A percentile compares a stretch with the other conserved stretches of the same genome.
Evolutionary conservation across 2,888 invertebrate species (phyloP).

Genomic region (Tetragonisca angustula): DNA sequence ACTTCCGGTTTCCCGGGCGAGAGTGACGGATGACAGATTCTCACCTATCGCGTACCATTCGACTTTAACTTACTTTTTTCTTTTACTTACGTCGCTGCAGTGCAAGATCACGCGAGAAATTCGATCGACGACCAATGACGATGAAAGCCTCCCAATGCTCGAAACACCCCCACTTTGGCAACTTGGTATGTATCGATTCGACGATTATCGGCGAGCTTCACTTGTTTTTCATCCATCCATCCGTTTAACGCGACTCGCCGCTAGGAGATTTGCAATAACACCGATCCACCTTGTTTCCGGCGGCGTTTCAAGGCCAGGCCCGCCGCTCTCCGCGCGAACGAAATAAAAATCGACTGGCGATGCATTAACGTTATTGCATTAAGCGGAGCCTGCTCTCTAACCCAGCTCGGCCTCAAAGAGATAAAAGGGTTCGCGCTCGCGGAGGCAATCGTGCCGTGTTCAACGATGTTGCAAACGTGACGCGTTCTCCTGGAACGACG

Average conservation of each 20-base stretch:
- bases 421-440: conserved; percentile 28
- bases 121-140: not conserved
- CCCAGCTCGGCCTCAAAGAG: conserved; percentile 23
- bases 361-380: conserved; percentile 49
- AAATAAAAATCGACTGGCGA: conserved; percentile 36
- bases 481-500: not conserved
- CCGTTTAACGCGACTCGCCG: not conserved
- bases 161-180: not conserved
- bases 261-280: not conserved
- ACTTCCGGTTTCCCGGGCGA: conserved; percentile 58
- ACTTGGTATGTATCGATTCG: too few species aligned
- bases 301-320: conserved; percentile 6
- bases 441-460: not conserved
- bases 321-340: too few species aligned
- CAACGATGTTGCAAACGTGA: conserved; percentile 20
- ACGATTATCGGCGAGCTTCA: not conserved
- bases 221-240: not conserved
- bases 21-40: conserved; percentile 16
- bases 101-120: not conserved
- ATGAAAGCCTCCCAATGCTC: too few species aligned
- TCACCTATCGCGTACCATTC: conserved; percentile 20
- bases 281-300: not conserved
- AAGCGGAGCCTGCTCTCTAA: conserved; percentile 21
- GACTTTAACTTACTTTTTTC: not conserved
- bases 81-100: not conserved